phyloP scores from a whole-genome alignment of 2,888 invertebrate genomes.

The Pyrocoelia pectoralis region DNA sequence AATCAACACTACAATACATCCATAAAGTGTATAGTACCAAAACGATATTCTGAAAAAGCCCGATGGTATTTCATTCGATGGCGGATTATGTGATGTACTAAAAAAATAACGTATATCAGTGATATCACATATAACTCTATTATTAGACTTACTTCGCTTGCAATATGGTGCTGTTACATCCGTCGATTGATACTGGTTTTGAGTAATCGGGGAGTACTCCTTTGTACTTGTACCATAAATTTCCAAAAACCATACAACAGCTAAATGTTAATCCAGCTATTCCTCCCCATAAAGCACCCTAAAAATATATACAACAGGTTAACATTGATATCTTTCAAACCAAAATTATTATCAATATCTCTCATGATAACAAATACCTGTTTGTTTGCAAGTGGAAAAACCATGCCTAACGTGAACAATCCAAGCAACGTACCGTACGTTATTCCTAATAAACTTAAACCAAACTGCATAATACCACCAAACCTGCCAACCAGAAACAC shows the following conservation, averaged over 20 bases:
- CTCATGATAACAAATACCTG: no score
- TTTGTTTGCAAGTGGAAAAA: slow-evolving; percentile 62
- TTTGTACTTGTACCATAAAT: slow-evolving; percentile 42
- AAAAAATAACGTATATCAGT: no score
- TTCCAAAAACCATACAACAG: slow-evolving; percentile 32
- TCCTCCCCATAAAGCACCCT: slow-evolving; percentile 47
- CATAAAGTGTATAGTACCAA: not conserved
- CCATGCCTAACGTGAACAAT: slow-evolving; percentile 71
- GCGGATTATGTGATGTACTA: no score
- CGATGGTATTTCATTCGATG: not conserved
- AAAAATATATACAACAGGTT: no score
- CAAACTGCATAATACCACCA: slow-evolving; percentile 72
- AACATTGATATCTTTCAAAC: no score
- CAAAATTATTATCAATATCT: no score
- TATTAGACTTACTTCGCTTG: not conserved
- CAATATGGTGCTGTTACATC: not conserved
- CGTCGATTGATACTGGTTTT: not conserved
- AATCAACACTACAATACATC: not conserved
- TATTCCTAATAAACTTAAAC: slow-evolving; percentile 68
- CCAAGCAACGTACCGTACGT: slow-evolving; percentile 72
- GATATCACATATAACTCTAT: no score
- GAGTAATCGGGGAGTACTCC: slow-evolving; percentile 19
- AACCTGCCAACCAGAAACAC: slow-evolving; percentile 69
- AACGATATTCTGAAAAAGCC: not conserved
- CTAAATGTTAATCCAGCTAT: slow-evolving; percentile 27